Base-by-base conservation (phyloP, 2,888 invertebrate genomes). In the Acanthococcus lagerstroemiae region DNA sequence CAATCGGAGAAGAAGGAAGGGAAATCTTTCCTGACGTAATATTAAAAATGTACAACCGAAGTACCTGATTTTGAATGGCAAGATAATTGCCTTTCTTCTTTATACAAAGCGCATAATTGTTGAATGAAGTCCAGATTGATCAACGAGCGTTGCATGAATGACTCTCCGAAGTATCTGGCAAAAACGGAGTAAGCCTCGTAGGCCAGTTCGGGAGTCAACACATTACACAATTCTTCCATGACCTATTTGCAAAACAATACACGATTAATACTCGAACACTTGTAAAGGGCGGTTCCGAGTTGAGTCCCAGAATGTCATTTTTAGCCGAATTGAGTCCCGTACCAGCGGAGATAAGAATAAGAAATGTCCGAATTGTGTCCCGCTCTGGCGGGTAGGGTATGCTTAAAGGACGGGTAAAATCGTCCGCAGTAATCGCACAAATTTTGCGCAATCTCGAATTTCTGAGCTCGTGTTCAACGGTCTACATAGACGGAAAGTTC, bases 151-250 rank as follows among this genome's bases (percentile, higher is more conserved):
- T 86, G 84, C 81, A 90, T 81, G 0, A 84, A 81, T 48, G 82
- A 82, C 4, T 82, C 82, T 1, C 88, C 88, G 7, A 90, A 80
- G 71, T 87, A 84, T 71, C 84, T 84, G 50, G 84, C 80, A 74
- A 92, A 88, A 30, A 67, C 50, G n/a, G 63, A 60, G 75, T 93
- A 95, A 0, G 91, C 83, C 63, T 84, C 82, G 73, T 91, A 85
- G 0, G 95, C 95, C 68, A 96, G 78, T 74, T 89, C 87, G 3
- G 87, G 82, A 19, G 88, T 88, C 75, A 95, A 94, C 0, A 92
- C 91, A 73, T 84, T 79, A 52, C 63, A 69, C 6, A 69, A 57
- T 65, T 69, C 94, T 71, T 89, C 86, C 72, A 86, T 79, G 1
- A 65, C 67, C 69, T 69, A 52, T 58, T 52, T 21, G 9, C 7